These are phyloP conservation scores for Microvelia longipes DNA, from an alignment of 1,140 invertebrate species.

Conservation along the genomic window DNA sequence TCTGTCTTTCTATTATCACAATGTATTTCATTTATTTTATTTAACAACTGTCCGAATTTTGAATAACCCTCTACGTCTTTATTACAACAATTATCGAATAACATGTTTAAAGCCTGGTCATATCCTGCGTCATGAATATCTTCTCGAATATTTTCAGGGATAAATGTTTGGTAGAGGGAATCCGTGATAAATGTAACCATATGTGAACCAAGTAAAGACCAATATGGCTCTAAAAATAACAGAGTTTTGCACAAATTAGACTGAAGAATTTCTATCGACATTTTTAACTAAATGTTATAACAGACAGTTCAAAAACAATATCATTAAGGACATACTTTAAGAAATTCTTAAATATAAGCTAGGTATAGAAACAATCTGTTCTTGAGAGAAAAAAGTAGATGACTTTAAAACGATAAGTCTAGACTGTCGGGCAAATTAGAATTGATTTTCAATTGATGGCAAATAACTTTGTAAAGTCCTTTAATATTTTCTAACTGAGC, in stretches of 20 bases:
- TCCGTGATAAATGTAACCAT: constrained; percentile 64
- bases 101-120: background rate
- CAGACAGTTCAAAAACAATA: too few relatives aligned
- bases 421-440: constrained; percentile 8
- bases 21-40: constrained; percentile 26
- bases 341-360: too few relatives aligned
- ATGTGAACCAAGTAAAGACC: constrained; percentile 54
- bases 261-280: background rate
- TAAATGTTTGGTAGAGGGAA: constrained; percentile 43
- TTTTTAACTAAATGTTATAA: too few relatives aligned
- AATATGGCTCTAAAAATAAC: constrained; percentile 38
- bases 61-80: background rate
- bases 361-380: constrained; percentile 40
- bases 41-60: constrained; percentile 2
- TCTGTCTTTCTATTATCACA: background rate
- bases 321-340: too few relatives aligned
- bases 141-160: constrained; percentile 37
- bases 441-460: constrained; percentile 25
- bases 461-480: constrained; percentile 26
- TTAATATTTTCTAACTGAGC: constrained; percentile 22
- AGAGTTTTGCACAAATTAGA: constrained; percentile 36
- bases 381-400: constrained; percentile 37
- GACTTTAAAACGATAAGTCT: constrained; percentile 22
- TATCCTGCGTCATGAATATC: constrained; percentile 31
- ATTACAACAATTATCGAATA: background rate